Evolutionary conservation across 2,113 vertebrate species (phyloP).

Genomic region (Lampris incognitus): DNA sequence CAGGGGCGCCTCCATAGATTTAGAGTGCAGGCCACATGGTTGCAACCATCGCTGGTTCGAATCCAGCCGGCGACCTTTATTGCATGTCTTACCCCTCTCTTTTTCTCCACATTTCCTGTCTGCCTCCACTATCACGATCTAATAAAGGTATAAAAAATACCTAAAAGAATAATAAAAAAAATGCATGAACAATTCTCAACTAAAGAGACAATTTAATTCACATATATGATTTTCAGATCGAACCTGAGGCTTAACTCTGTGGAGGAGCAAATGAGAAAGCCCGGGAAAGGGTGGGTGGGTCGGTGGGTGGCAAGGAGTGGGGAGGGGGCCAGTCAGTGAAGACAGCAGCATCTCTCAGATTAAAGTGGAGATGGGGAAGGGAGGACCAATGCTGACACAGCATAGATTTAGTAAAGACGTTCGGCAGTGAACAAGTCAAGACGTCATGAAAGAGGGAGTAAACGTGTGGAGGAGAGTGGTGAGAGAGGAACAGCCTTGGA

Average conservation of each 20-base stretch:
- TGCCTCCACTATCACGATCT: no score
- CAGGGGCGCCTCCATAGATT: no score
- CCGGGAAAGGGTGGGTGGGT: background rate
- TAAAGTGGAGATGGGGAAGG: constrained; percentile 33
- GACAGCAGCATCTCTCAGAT: constrained; percentile 49
- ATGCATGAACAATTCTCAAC: constrained; percentile 37
- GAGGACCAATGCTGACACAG: constrained; percentile 61
- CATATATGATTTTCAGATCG: constrained; percentile 6
- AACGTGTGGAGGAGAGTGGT: constrained; percentile 59
- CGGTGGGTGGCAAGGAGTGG: background rate
- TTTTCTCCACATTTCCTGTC: no score
- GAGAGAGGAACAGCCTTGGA: constrained; percentile 62
- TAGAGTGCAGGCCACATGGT: no score
- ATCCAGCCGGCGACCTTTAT: no score
- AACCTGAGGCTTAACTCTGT: constrained; percentile 11
- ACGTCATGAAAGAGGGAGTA: constrained; percentile 43
- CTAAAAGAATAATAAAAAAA: background rate
- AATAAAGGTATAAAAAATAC: no score
- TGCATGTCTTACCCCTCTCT: no score
- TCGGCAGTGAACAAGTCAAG: constrained; percentile 52
- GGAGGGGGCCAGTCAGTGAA: constrained; percentile 24
- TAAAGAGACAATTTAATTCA: constrained; percentile 43
- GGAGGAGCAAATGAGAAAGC: constrained; percentile 4
- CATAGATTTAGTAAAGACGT: constrained; percentile 64
- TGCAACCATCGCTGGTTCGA: no score